Percentiles rank a stretch among this genome's conserved stretches.
These are phyloP conservation scores for Trilocha varians DNA, from an alignment of 2,888 invertebrate genomes.

Conservation along the genomic window DNA sequence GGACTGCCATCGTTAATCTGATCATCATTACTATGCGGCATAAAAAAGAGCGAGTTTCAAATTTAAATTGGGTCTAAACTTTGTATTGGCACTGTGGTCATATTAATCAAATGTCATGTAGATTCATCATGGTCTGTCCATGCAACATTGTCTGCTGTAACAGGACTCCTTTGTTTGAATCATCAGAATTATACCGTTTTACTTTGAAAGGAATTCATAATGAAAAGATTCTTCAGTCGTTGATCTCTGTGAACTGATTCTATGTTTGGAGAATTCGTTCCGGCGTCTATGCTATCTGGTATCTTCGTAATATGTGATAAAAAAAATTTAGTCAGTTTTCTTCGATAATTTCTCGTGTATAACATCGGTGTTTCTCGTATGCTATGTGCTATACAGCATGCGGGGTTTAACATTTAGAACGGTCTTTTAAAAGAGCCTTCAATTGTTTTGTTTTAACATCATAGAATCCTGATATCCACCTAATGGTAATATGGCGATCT, in stretches of 20 bases:
- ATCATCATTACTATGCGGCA: too few species aligned
- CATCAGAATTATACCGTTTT: neutral
- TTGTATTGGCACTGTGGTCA: neutral
- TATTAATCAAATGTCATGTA: neutral
- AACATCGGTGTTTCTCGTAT: too few species aligned
- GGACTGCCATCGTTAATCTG: too few species aligned
- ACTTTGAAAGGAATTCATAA: neutral
- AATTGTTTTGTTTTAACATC: too few species aligned
- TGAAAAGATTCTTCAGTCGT: neutral
- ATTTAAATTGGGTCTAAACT: too few species aligned
- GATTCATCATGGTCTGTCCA: neutral
- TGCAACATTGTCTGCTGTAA: too few species aligned
- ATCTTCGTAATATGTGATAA: neutral
- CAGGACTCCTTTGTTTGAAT: neutral
- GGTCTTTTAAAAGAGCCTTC: too few species aligned
- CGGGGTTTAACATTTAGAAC: too few species aligned
- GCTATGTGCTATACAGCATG: too few species aligned
- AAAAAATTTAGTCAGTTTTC: neutral
- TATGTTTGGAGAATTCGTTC: neutral
- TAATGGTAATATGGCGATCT: too few species aligned
- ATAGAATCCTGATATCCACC: too few species aligned
- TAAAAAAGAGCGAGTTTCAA: too few species aligned
- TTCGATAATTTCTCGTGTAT: neutral
- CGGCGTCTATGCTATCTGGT: neutral
- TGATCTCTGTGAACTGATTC: neutral